Conservation (phyloP, 2,113 vertebrate genomes). For the Oncorhynchus clarkii region DNA sequence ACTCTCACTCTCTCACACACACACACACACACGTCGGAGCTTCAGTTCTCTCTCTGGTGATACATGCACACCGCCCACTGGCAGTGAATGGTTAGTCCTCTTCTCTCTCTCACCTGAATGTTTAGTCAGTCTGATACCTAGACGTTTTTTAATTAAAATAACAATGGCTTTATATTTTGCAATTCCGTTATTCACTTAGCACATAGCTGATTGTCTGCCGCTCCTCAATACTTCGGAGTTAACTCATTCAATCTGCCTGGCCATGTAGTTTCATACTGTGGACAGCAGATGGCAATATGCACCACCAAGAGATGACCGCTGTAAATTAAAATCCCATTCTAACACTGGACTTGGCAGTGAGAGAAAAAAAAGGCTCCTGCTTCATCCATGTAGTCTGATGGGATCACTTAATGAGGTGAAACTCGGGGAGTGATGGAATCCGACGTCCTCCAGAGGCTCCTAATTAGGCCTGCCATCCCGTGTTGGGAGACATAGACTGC, state of each 20-base stretch:
- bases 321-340: background rate
- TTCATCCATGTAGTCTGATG: background rate
- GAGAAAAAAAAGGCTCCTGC: slow-evolving; percentile 8
- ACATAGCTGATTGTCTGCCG: too few species aligned
- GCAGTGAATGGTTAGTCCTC: background rate
- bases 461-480: background rate
- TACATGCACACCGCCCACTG: slow-evolving; percentile 39
- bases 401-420: slow-evolving; percentile 14
- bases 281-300: slow-evolving; percentile 53
- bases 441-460: background rate
- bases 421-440: slow-evolving; percentile 11
- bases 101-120: background rate
- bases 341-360: background rate
- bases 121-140: background rate
- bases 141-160: background rate
- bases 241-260: too few species aligned
- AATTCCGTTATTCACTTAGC: background rate
- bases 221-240: too few species aligned
- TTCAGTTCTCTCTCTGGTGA: slow-evolving; percentile 1
- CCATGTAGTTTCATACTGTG: slow-evolving; percentile 27
- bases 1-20: too few species aligned
- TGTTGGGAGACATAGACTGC: background rate
- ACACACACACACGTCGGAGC: slow-evolving; percentile 6
- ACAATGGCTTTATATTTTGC: background rate
- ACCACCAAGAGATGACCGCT: background rate